Conservation (phyloP, 2,797 vertebrate species). For the Liparis tanakae region DNA sequence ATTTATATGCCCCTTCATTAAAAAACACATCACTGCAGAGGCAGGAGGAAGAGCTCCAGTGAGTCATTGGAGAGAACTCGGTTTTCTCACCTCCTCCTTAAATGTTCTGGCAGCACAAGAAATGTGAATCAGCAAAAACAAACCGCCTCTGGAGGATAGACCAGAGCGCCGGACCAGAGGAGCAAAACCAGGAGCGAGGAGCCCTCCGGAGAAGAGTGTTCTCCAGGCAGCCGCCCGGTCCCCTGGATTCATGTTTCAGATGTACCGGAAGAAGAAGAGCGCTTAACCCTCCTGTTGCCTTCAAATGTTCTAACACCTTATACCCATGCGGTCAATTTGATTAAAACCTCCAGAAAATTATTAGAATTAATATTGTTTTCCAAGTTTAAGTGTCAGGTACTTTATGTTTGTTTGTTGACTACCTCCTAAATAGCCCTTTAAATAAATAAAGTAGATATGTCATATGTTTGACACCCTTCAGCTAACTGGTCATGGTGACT, state of each 20-base stretch:
- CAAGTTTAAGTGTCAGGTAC: too few species aligned
- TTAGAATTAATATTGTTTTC: too few species aligned
- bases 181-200: neutral
- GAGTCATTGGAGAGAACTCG: slow-evolving; percentile 28
- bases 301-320: too few species aligned
- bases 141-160: slow-evolving; percentile 13
- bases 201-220: neutral
- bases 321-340: too few species aligned
- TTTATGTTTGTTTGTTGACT: too few species aligned
- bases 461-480: too few species aligned
- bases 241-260: neutral
- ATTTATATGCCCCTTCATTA: slow-evolving; percentile 13
- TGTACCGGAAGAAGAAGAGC: neutral
- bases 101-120: slow-evolving; percentile 44
- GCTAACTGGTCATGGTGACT: too few species aligned
- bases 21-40: slow-evolving; percentile 14
- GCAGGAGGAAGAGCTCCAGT: slow-evolving; percentile 3
- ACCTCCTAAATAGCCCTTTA: too few species aligned
- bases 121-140: slow-evolving; percentile 37
- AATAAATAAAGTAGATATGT: too few species aligned
- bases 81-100: slow-evolving; percentile 64
- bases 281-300: too few species aligned
- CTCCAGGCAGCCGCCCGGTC: neutral
- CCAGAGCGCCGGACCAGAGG: slow-evolving; percentile 10
- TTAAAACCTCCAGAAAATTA: too few species aligned